Conservation (phyloP, 2,888 invertebrate species). For the Anthrax anthrax region DNA sequence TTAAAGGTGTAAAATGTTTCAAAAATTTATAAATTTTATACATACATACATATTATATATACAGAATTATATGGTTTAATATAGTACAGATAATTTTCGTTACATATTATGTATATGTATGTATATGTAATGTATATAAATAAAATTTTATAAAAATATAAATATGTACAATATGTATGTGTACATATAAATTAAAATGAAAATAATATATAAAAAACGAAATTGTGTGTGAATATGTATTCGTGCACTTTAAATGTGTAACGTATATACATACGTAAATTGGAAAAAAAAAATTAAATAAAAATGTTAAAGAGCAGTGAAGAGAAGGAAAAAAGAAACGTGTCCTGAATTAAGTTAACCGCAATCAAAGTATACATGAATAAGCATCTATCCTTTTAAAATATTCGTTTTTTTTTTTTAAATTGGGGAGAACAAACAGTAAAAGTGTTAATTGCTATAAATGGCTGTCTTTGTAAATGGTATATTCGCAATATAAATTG, state of each 20-base stretch:
- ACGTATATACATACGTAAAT: too few relatives aligned
- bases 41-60: neutral
- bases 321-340: constrained; percentile 1
- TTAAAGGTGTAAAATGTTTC: constrained; percentile 12
- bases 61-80: too few relatives aligned
- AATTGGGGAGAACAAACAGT: constrained; percentile 26
- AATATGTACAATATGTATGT: neutral
- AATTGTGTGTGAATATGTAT: too few relatives aligned
- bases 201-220: too few relatives aligned
- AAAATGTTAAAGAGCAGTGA: neutral
- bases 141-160: neutral
- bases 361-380: constrained; percentile 5
- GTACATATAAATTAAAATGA: too few relatives aligned
- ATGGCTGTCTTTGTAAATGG: constrained; percentile 27
- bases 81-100: too few relatives aligned
- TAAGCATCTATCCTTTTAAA: neutral
- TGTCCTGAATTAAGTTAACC: constrained; percentile 13
- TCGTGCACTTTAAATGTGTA: too few relatives aligned
- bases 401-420: neutral
- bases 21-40: constrained; percentile 8
- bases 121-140: neutral
- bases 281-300: neutral
- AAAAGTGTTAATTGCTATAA: constrained; percentile 37
- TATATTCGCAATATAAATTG: too few relatives aligned
- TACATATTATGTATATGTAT: too few relatives aligned